These are phyloP conservation scores for Macroramphosus scolopax DNA, from an alignment of 2,797 vertebrate species.

Conservation along the genomic window DNA sequence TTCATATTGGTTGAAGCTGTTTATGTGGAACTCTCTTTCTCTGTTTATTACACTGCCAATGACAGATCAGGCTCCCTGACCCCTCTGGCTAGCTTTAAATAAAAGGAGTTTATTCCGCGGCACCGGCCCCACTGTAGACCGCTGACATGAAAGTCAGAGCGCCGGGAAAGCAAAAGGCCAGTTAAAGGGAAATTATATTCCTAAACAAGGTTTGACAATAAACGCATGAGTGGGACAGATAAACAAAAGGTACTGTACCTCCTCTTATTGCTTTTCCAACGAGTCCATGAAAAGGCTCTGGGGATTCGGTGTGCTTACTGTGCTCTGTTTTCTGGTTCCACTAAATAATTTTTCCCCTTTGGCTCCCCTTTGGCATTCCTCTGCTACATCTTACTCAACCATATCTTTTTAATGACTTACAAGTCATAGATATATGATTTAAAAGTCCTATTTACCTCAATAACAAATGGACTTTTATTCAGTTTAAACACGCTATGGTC, in stretches of 20 bases:
- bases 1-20: slow-evolving; percentile 79
- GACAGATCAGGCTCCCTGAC: slow-evolving; percentile 79
- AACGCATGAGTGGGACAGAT: slow-evolving; percentile 71
- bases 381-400: slow-evolving; percentile 32
- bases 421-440: slow-evolving; percentile 25
- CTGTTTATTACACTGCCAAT: slow-evolving; percentile 81
- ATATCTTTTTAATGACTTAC: slow-evolving; percentile 23
- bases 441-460: slow-evolving; percentile 22
- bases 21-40: slow-evolving; percentile 78
- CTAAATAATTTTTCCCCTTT: slow-evolving; percentile 42
- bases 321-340: slow-evolving; percentile 50
- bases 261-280: slow-evolving; percentile 73
- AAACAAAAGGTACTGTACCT: slow-evolving; percentile 74
- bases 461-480: slow-evolving; percentile 6
- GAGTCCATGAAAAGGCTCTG: slow-evolving; percentile 67
- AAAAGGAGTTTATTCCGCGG: slow-evolving; percentile 78
- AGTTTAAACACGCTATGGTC: slow-evolving; percentile 8
- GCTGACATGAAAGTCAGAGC: slow-evolving; percentile 70
- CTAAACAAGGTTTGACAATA: slow-evolving; percentile 79
- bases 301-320: slow-evolving; percentile 56
- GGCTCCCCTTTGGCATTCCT: slow-evolving; percentile 51
- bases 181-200: slow-evolving; percentile 82
- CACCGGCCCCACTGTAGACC: slow-evolving; percentile 60
- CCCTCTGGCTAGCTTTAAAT: slow-evolving; percentile 81
- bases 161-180: slow-evolving; percentile 74